Evolutionary conservation across 2,113 vertebrate species (phyloP), one percentile per base, ranked within the genome.

Genomic region (Motacilla tschutschensis): DNA sequence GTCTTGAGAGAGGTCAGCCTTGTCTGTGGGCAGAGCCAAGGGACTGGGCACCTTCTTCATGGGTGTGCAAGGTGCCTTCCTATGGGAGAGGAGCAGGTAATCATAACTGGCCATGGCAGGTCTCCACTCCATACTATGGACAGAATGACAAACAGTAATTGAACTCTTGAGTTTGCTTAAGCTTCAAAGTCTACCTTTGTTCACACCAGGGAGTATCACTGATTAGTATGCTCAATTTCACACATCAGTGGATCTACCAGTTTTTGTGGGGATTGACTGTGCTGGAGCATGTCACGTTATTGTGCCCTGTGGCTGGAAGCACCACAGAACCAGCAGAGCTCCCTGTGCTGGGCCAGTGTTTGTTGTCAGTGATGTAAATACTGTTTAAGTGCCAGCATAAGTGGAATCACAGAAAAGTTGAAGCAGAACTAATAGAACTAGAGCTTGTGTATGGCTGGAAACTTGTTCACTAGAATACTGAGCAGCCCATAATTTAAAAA

Each of bases 341-440:
- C 66, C 48, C 28, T 1, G 1, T 72, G 73, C 74, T 75, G 62
- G 46, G 60, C 36, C 20, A 8, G 7, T 44, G 51, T 76, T 85
- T 88, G n/a, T 77, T 82, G 29, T 44, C 76, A 67, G n/a, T 47
- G 58, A 71, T 28, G 33, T 71, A 78, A 89, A 80, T 80, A 73
- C 51, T 33, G 25, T 41, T 80, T 33, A 81, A 83, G 70, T 81
- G 74, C 62, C 74, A 83, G 62, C 65, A 20, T 50, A 87, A 89
- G 53, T 50, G 72, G 58, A 74, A 54, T 71, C 36, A 7, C 5
- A 5, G 69, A 60, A 73, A 91, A 80, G 31, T 14, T 87, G 85
- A 59, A 54, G 57, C 53, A 82, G 87, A 79, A 46, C 72, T 87
- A 67, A 75, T 51, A 72, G 47, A 63, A 84, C 40, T 36, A 46